Evolutionary conservation across 2,888 invertebrate species (phyloP).

Genomic region (Chloroclystis v-ata): DNA sequence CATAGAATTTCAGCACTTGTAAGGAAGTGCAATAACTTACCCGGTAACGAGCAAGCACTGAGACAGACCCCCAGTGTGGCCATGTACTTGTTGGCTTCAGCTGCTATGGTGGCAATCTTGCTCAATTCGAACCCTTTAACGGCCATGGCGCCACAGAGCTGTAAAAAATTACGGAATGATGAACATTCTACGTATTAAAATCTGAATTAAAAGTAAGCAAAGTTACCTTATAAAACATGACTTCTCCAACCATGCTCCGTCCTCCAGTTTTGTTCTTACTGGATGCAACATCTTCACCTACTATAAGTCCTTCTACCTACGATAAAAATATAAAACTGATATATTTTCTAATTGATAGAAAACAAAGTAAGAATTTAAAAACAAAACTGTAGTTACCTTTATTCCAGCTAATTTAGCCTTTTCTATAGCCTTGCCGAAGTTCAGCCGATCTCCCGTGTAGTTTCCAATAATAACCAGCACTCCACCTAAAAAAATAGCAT

Average conservation of each 20-base stretch:
- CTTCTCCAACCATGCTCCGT: slow-evolving; percentile 81
- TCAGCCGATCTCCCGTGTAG: slow-evolving; percentile 87
- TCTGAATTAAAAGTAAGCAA: too few species aligned
- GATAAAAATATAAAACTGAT: slow-evolving; percentile 1
- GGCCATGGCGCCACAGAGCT: slow-evolving; percentile 87
- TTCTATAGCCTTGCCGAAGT: slow-evolving; percentile 89
- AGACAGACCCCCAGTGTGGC: slow-evolving; percentile 85
- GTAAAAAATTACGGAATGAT: not conserved
- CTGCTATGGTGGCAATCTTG: slow-evolving; percentile 74
- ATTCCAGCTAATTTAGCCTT: slow-evolving; percentile 81
- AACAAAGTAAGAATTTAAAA: too few species aligned
- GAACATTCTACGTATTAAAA: too few species aligned
- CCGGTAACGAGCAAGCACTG: slow-evolving; percentile 82
- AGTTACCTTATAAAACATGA: slow-evolving; percentile 76
- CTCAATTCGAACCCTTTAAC: slow-evolving; percentile 76
- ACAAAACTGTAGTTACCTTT: slow-evolving; percentile 50
- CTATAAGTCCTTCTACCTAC: slow-evolving; percentile 77
- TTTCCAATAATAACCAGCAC: slow-evolving; percentile 86
- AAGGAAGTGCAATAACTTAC: too few species aligned
- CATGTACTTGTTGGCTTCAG: slow-evolving; percentile 70
- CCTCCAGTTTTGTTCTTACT: slow-evolving; percentile 77
- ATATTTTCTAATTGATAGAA: too few species aligned
- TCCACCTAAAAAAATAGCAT: slow-evolving; percentile 64
- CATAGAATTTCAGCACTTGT: too few species aligned
- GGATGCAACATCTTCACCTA: slow-evolving; percentile 84